Base-by-base conservation (phyloP, 2,888 invertebrate species). In the Drosophila quinaria region DNA sequence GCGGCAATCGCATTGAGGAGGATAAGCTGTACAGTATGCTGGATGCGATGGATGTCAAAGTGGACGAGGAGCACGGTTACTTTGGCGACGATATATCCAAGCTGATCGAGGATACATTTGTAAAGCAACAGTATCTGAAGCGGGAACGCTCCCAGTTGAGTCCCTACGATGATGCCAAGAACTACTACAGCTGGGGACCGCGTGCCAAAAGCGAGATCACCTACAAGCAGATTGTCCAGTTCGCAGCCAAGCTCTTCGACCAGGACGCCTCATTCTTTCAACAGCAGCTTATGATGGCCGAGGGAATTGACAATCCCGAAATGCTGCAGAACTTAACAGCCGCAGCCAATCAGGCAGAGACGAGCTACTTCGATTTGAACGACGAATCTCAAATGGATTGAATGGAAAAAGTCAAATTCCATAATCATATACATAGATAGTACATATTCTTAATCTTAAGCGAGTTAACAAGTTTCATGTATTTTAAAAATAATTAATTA, bases 61-160 rank as follows among this genome's bases (percentile, higher is more conserved):
- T 87, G 9, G 68, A 78, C 15, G 78, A 87, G n/a, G 74, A 80
- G 1, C 86, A 89, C 29, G 55, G 69, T 4, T 87, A 85, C 41
- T 86, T 86, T 33, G 86, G 88, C 4, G 35, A 46, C 4, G 60
- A 75, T 22, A 29, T 87, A 17, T 37, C 51, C 0, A 81, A 75
- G 39, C 56, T 67, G 5, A 70, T 86, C 13, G 82, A 86, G 13
- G 89, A 87, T 8, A 75, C 73, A 0, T 89, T 80, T 9, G 85
- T 89, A 0, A 80, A 67, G 13, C 82, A 85, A 11, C 58, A 70
- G 11, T 86, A 89, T 49, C 55, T 86, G 0, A 80, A 75, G 19
- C 73, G 88, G 1, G 74, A 78, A 10, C 82, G 88, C 4, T 67
- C 74, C 0, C 69, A 78, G 10, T 29, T 77, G 0, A 76, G 29